These are phyloP conservation scores for Gymnodraco acuticeps DNA, from an alignment of 2,797 vertebrate genomes.

Conservation along the genomic window DNA sequence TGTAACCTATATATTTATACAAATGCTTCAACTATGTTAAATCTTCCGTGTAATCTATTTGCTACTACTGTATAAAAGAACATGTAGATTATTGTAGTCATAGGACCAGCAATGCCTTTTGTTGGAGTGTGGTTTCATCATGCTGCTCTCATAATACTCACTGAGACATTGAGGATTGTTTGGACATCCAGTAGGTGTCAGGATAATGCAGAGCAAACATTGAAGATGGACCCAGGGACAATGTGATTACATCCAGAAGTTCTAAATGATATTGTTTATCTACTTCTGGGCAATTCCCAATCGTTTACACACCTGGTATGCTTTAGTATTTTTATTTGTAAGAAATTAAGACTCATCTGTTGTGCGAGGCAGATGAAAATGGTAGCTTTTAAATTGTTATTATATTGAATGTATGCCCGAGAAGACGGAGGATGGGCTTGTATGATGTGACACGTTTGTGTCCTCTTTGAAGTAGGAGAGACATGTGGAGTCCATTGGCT, in stretches of 20 bases:
- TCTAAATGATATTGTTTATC: constrained; percentile 12
- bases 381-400: not conserved
- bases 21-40: constrained; percentile 2
- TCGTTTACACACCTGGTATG: not conserved
- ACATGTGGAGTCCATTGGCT: constrained; percentile 74
- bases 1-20: constrained; percentile 7
- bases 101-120: not conserved
- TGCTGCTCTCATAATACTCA: not conserved
- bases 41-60: constrained; percentile 19
- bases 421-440: constrained; percentile 33
- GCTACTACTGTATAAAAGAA: not conserved
- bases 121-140: not conserved
- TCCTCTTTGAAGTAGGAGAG: constrained; percentile 64
- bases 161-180: not conserved
- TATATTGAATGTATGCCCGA: constrained; percentile 25
- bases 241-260: not conserved
- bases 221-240: not conserved
- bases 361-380: constrained; percentile 10
- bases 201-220: constrained; percentile 56
- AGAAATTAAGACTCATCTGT: not conserved
- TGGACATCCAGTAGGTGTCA: constrained; percentile 66
- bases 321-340: not conserved
- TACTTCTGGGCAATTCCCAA: not conserved
- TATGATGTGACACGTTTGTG: constrained; percentile 45
- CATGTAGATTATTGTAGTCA: not conserved